A percentile compares a stretch with the other conserved stretches of the same genome.
Conservation (phyloP, 2,888 invertebrate genomes). For the Drosophila lutescens region DNA sequence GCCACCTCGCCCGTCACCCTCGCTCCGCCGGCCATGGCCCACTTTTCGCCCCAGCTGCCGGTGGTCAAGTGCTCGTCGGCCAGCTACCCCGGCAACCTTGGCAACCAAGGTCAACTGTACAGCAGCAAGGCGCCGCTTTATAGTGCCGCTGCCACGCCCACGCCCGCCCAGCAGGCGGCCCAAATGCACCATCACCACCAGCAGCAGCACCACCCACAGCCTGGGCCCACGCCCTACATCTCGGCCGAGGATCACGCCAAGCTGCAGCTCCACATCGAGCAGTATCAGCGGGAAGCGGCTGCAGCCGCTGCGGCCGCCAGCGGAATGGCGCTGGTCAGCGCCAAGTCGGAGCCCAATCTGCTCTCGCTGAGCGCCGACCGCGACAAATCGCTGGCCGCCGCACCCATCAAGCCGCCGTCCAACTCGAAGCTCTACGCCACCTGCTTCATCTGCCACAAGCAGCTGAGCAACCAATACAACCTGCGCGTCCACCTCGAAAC, state of each 20-base stretch:
- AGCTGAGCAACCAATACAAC: slow-evolving; percentile 95
- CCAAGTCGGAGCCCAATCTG: slow-evolving; percentile 68
- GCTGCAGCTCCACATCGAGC: slow-evolving; percentile 76
- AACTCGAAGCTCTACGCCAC: slow-evolving; percentile 87
- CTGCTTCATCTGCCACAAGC: slow-evolving; percentile 94
- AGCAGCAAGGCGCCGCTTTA: slow-evolving; percentile 58
- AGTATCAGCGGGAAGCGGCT: slow-evolving; percentile 74
- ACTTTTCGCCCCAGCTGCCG: slow-evolving; percentile 71
- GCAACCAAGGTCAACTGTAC: slow-evolving; percentile 51
- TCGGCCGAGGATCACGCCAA: slow-evolving; percentile 75
- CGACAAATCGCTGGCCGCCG: slow-evolving; percentile 51
- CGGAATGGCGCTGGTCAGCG: slow-evolving; percentile 63
- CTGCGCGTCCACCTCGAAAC: slow-evolving; percentile 95
- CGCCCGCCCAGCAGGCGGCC: slow-evolving; percentile 65
- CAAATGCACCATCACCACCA: slow-evolving; percentile 53
- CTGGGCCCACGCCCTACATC: slow-evolving; percentile 59
- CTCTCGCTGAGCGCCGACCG: slow-evolving; percentile 58
- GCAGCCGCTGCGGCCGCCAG: slow-evolving; percentile 54
- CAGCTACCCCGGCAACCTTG: slow-evolving; percentile 43
- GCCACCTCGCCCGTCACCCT: slow-evolving; percentile 67
- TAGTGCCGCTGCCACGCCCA: slow-evolving; percentile 60
- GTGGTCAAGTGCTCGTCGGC: slow-evolving; percentile 66
- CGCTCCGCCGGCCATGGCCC: slow-evolving; percentile 62
- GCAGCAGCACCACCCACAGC: neutral
- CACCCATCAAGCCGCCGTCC: slow-evolving; percentile 79